Percentiles rank a stretch among this genome's conserved stretches.
phyloP scores from a whole-genome alignment of 2,888 invertebrate species.

The Nemotelus nigrinus region DNA sequence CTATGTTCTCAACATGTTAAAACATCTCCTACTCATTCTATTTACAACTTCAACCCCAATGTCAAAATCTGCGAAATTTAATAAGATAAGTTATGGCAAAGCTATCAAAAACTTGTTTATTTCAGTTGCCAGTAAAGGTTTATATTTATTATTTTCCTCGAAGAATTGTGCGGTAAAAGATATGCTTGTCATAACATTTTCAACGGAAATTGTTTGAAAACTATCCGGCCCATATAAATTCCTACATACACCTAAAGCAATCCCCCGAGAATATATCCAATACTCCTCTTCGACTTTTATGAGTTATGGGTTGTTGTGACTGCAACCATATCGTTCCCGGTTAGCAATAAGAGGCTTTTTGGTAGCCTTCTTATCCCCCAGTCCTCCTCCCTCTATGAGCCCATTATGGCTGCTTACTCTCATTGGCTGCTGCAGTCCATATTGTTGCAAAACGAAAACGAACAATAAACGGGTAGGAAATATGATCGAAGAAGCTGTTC shows the following conservation, averaged over 20 bases:
- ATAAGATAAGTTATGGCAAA: conserved; percentile 26
- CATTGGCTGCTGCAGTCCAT: neutral
- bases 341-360: too few relatives aligned
- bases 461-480: neutral
- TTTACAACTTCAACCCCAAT: too few relatives aligned
- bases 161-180: conserved; percentile 12
- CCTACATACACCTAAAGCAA: neutral
- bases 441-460: neutral
- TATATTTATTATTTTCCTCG: conserved; percentile 22
- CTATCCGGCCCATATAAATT: neutral
- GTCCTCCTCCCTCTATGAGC: too few relatives aligned
- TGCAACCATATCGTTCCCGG: neutral
- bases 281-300: conserved; percentile 3
- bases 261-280: neutral
- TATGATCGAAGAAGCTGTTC: conserved; percentile 13
- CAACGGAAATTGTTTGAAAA: conserved; percentile 24
- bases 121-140: neutral
- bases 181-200: neutral
- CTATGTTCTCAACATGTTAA: too few relatives aligned
- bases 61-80: conserved; percentile 15
- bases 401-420: too few relatives aligned
- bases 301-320: neutral
- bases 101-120: conserved; percentile 33
- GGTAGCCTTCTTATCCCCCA: too few relatives aligned
- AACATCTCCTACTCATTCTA: too few relatives aligned